Percentiles rank a stretch among this genome's conserved stretches.
phyloP scores from a whole-genome alignment of 2,797 vertebrate species.

The Hippopotamyrus pictus region DNA sequence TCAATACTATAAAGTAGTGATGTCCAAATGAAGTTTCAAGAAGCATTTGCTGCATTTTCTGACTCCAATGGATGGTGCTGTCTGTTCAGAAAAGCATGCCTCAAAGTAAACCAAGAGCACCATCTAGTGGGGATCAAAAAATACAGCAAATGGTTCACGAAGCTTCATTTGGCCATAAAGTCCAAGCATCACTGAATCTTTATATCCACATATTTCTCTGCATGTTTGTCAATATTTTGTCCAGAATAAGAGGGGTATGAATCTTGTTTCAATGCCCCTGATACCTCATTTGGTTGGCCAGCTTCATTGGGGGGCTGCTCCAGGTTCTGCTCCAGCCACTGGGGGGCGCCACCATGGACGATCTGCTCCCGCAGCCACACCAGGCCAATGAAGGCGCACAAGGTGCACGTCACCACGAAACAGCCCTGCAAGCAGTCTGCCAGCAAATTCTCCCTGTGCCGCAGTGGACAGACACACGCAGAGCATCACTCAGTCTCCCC shows the following conservation, averaged over 20 bases:
- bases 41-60: background rate
- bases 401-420: conserved; percentile 94
- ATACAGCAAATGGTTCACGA: background rate
- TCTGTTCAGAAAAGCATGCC: background rate
- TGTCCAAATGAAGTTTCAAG: background rate
- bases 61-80: background rate
- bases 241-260: background rate
- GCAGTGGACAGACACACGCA: background rate
- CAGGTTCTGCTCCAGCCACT: conserved; percentile 92
- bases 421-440: conserved; percentile 97
- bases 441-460: conserved; percentile 85
- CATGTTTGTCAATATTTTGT: background rate
- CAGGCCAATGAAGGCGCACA: conserved; percentile 96
- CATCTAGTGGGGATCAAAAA: background rate
- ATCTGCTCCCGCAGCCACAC: conserved; percentile 98
- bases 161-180: background rate
- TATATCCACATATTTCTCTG: background rate
- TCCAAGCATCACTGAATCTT: background rate
- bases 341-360: conserved; percentile 90
- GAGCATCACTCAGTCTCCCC: background rate
- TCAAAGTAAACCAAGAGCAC: background rate
- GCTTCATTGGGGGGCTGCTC: conserved; percentile 73
- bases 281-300: conserved; percentile 85
- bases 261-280: conserved; percentile 9
- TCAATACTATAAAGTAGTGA: background rate